Evolutionary conservation across 2,888 invertebrate genomes (phyloP).

Genomic region (Nomada flava): DNA sequence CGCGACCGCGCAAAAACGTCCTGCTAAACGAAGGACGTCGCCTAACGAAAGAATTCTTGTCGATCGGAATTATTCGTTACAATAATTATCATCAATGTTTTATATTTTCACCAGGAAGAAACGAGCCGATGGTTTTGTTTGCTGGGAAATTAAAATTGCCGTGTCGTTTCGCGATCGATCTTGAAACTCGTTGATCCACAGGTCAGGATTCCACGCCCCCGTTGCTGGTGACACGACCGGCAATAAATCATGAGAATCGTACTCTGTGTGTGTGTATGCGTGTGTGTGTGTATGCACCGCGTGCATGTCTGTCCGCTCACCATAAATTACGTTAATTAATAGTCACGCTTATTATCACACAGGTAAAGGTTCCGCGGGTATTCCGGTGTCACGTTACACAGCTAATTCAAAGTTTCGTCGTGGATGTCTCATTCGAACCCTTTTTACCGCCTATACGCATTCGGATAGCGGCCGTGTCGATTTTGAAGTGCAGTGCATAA

Average conservation of each 20-base stretch:
- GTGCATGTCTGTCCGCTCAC: conserved; percentile 32
- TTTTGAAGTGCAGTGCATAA: neutral
- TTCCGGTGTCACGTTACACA: conserved; percentile 37
- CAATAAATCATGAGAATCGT: conserved; percentile 66
- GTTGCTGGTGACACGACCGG: conserved; percentile 39
- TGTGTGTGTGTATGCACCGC: conserved; percentile 2
- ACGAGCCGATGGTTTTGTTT: neutral
- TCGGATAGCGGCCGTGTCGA: neutral
- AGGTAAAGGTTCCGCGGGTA: conserved; percentile 44
- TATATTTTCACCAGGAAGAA: neutral
- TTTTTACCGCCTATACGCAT: neutral
- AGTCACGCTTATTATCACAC: conserved; percentile 62
- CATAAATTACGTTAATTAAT: conserved; percentile 69
- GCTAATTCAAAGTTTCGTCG: conserved; percentile 52
- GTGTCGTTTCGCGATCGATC: conserved; percentile 54
- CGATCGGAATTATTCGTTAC: neutral
- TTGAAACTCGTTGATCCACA: conserved; percentile 57
- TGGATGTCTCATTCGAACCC: conserved; percentile 41
- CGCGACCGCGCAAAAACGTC: conserved; percentile 16
- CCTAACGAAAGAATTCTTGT: neutral
- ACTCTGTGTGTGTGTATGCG: conserved; percentile 3
- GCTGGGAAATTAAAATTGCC: conserved; percentile 43
- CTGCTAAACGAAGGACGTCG: neutral
- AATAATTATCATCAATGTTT: neutral
- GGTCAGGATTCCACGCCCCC: conserved; percentile 48